These are phyloP conservation scores for Nycticryphes semicollaris DNA, from an alignment of 2,113 vertebrate genomes.

Conservation along the genomic window DNA sequence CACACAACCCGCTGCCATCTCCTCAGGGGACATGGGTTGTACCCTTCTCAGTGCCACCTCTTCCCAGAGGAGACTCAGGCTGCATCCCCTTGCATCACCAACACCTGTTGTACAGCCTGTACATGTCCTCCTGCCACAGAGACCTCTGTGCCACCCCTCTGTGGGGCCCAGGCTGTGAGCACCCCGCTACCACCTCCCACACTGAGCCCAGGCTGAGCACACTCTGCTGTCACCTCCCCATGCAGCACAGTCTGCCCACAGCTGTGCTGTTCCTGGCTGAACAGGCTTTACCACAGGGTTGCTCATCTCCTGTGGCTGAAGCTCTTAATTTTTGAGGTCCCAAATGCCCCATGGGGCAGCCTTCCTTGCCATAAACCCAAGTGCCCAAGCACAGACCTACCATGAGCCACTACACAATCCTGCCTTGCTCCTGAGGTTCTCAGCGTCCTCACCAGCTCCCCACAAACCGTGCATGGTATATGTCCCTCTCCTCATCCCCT, in stretches of 20 bases:
- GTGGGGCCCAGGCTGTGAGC: background rate
- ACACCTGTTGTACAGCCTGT: background rate
- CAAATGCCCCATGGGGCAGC: background rate
- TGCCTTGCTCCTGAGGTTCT: accelerated
- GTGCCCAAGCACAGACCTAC: background rate
- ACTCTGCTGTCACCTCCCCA: background rate
- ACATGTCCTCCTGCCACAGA: background rate
- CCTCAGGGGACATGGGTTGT: background rate
- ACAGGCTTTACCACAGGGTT: background rate
- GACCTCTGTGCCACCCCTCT: background rate
- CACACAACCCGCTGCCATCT: accelerated
- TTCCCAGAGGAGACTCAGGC: accelerated
- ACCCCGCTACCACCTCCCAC: background rate
- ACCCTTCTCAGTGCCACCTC: background rate
- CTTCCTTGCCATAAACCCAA: background rate
- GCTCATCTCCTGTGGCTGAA: background rate
- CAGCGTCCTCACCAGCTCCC: background rate
- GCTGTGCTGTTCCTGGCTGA: background rate
- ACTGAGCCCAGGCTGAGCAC: accelerated
- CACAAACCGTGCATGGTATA: background rate
- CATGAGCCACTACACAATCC: background rate
- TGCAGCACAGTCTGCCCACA: background rate
- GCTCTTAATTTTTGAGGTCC: background rate
- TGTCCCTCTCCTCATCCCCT: accelerated
- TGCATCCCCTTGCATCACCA: background rate